Evolutionary conservation across 2,113 vertebrate species (phyloP).

Genomic region (Chionis minor): DNA sequence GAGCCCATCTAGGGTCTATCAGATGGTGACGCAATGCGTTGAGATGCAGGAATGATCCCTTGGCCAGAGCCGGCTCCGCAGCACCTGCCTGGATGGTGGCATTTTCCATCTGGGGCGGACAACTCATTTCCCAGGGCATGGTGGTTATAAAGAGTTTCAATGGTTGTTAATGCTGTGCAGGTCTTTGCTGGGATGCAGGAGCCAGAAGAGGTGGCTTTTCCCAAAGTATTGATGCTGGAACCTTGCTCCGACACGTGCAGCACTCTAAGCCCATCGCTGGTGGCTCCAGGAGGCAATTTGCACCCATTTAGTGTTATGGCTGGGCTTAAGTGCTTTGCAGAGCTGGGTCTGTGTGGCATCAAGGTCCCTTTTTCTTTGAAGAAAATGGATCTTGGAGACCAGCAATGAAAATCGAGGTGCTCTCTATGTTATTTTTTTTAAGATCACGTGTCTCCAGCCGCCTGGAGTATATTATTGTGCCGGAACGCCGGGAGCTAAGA

Average conservation of each 20-base stretch:
- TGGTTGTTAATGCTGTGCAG: neutral
- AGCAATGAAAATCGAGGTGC: neutral
- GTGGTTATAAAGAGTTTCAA: accelerated
- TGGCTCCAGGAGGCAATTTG: neutral
- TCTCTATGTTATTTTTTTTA: neutral
- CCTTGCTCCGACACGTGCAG: accelerated
- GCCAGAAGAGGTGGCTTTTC: neutral
- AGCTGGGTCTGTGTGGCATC: neutral
- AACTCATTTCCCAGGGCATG: neutral
- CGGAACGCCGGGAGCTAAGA: neutral
- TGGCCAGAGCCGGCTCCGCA: accelerated
- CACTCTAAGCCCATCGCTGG: accelerated
- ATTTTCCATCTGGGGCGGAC: neutral
- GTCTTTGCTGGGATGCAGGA: neutral
- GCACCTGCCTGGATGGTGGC: neutral
- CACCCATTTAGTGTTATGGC: accelerated
- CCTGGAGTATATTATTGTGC: neutral
- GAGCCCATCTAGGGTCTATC: neutral
- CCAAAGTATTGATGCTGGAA: accelerated
- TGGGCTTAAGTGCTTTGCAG: neutral
- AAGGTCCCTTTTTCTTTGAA: neutral
- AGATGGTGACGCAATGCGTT: accelerated
- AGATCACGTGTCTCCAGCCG: neutral
- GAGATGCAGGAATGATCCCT: neutral
- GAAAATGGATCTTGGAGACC: neutral